Evolutionary conservation across 1,140 invertebrate species (phyloP), one percentile per base, ranked within the genome.

Genomic region (Globodera rostochiensis): DNA sequence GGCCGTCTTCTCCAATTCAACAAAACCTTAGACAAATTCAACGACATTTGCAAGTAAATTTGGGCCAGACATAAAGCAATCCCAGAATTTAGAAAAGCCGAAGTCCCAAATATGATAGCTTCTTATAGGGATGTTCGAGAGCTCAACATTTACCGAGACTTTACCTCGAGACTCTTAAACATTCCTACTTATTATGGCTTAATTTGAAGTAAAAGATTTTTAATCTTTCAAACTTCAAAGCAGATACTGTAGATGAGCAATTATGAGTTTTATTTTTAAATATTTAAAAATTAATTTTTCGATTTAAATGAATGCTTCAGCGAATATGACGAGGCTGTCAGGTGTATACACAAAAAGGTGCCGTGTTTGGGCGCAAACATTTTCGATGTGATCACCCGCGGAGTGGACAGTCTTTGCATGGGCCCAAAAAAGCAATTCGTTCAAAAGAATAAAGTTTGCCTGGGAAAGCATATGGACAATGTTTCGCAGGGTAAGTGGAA

Each of bases 321-420:
- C 3, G 49, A 78, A 78, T 78, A 66, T 19, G 77, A 78, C 5
- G 70, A 70, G 49, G 19, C 77, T 6, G 66, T 64, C 49, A 64
- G 25, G 45, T 78, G 77, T 69, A 66, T 78, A 45, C 77, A 78
- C 49, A 21, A 64, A 8, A 36, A 45, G 11, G 77, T 53, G 13
- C 46, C 69, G 11, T 78, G 77, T 69, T 70, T 47, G 19, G 25
- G 64, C 25, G 13, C 77, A 25, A 78, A 45, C 3, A 70, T 78
- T 64, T 78, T 78, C 21, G 77, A 78, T 6, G 66, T 64, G 19
- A 46, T 78, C 13, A 69, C 77, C 7, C 69, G 77, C 49, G 77
- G 77, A 3, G 49, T 78, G 66, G 19, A 21, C 21, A 36, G 9
- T 46, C 25, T 78, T 19, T 78, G 77, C 70, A 49, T 15, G 11